phyloP scores from a whole-genome alignment of 2,797 vertebrate species.

The Myripristis murdjan region DNA sequence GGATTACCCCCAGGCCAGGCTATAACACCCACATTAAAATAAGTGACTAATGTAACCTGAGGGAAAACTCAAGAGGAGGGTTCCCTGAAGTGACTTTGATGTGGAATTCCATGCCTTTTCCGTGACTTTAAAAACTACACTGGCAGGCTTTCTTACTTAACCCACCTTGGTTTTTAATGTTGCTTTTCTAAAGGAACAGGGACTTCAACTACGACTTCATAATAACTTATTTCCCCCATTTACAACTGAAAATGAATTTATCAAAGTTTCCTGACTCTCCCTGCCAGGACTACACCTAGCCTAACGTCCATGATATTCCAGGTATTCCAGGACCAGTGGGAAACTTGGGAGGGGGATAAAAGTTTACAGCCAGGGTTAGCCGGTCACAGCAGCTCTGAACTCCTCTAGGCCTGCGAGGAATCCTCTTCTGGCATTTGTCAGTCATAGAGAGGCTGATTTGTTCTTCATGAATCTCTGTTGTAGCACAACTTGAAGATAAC shows the following conservation, averaged over 20 bases:
- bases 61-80: background rate
- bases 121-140: too few relatives aligned
- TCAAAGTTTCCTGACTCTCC: too few relatives aligned
- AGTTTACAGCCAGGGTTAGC: constrained; percentile 12
- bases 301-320: background rate
- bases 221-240: too few relatives aligned
- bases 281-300: background rate
- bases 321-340: background rate
- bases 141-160: too few relatives aligned
- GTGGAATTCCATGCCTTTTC: background rate
- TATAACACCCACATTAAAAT: background rate
- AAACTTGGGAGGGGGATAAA: constrained; percentile 10
- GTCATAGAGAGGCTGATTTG: background rate
- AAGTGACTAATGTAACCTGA: background rate
- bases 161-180: too few relatives aligned
- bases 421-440: constrained; percentile 26
- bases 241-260: too few relatives aligned
- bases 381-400: constrained; percentile 17
- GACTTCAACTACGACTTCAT: too few relatives aligned
- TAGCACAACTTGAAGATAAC: background rate
- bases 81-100: background rate
- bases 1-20: background rate
- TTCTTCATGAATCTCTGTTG: constrained; percentile 10
- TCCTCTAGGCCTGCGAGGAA: constrained; percentile 12
- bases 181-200: too few relatives aligned